phyloP scores from a whole-genome alignment of 2,113 vertebrate genomes.

The Saccopteryx leptura region DNA sequence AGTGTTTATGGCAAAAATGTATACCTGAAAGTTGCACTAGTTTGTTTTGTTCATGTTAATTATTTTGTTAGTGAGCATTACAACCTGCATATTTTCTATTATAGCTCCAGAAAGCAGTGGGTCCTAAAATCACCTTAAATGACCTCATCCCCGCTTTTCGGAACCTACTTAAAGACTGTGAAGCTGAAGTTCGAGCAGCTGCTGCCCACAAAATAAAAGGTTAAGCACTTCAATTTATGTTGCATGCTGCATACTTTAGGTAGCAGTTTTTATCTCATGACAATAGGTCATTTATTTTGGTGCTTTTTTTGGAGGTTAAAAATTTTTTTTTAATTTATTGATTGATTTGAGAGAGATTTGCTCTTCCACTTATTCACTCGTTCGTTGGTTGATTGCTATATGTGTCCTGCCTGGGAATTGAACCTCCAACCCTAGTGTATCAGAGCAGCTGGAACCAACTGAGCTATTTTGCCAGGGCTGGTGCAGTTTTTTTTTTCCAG shows the following conservation, averaged over 20 bases:
- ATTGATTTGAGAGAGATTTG: no score
- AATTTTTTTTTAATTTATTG: no score
- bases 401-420: no score
- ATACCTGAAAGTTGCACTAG: neutral
- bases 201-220: slow-evolving; percentile 96
- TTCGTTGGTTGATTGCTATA: no score
- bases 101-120: slow-evolving; percentile 95
- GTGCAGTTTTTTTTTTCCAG: no score
- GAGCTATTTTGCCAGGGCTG: no score
- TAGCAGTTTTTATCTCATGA: no score
- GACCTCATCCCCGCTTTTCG: slow-evolving; percentile 96
- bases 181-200: slow-evolving; percentile 95
- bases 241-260: neutral
- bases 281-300: neutral
- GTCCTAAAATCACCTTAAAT: slow-evolving; percentile 94
- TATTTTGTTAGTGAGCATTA: slow-evolving; percentile 40
- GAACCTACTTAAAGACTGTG: slow-evolving; percentile 95
- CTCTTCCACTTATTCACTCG: no score
- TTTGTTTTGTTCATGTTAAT: slow-evolving; percentile 48
- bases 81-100: slow-evolving; percentile 64
- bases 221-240: slow-evolving; percentile 71
- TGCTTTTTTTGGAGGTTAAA: neutral
- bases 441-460: no score
- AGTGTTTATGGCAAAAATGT: neutral
- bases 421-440: no score